Conservation (phyloP, 2,113 vertebrate genomes). For the Alethe diademata region DNA sequence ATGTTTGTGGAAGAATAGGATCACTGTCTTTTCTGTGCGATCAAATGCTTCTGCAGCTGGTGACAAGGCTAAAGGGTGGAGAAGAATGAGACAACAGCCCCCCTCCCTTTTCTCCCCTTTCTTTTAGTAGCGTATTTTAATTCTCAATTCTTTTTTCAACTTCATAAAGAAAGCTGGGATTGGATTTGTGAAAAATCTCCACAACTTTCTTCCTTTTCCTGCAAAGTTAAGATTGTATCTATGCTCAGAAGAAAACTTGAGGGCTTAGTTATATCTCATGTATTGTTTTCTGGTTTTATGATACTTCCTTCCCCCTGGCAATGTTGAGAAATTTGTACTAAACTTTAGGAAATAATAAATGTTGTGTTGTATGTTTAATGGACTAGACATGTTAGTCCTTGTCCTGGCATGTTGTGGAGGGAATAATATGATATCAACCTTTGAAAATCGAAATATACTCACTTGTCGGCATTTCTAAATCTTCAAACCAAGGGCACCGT, state of each 20-base stretch:
- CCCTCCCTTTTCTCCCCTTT: too few species aligned
- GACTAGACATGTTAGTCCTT: not conserved
- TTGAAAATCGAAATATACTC: not conserved
- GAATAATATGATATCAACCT: not conserved
- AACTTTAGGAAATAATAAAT: not conserved
- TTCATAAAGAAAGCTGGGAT: not conserved
- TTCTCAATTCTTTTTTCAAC: not conserved
- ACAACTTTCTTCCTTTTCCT: not conserved
- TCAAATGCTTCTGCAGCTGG: constrained; percentile 2
- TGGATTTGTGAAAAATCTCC: not conserved
- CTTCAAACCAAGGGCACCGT: not conserved
- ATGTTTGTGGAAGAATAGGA: constrained; percentile 27
- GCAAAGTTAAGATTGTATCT: not conserved
- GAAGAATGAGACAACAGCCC: not conserved
- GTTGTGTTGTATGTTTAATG: not conserved
- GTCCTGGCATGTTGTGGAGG: not conserved
- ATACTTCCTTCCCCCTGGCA: not conserved
- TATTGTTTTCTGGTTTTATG: not conserved
- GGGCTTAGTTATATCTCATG: not conserved
- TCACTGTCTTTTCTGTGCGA: not conserved
- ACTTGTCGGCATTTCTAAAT: not conserved
- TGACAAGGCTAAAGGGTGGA: not conserved
- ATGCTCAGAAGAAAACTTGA: not conserved
- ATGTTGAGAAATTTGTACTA: not conserved
- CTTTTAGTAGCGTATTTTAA: not conserved